A percentile compares a stretch with the other conserved stretches of the same genome.
These are phyloP conservation scores for Brachystomella parvula DNA, from an alignment of 1,140 invertebrate genomes.

Conservation along the genomic window DNA sequence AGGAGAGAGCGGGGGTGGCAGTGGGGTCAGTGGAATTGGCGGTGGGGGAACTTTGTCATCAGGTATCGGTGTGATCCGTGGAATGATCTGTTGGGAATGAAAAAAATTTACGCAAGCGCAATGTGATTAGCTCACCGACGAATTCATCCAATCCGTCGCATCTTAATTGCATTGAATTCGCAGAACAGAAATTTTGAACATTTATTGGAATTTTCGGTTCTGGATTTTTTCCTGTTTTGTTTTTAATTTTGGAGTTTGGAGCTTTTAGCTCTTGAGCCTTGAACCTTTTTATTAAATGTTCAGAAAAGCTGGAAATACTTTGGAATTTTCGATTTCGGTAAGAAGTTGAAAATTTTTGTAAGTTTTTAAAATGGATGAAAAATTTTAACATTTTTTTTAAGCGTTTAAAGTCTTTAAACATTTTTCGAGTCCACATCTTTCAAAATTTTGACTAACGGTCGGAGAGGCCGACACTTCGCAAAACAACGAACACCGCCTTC, in stretches of 20 bases:
- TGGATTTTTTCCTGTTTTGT: too few relatives aligned
- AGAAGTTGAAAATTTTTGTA: not conserved
- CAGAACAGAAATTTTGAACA: not conserved
- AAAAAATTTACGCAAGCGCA: too few relatives aligned
- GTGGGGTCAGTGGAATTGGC: constrained; percentile 29
- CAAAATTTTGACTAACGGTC: too few relatives aligned
- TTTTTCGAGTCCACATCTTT: too few relatives aligned
- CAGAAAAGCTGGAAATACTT: not conserved
- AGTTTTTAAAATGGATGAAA: not conserved
- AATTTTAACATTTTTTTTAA: too few relatives aligned
- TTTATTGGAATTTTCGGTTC: not conserved
- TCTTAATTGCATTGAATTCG: too few relatives aligned
- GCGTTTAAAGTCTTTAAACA: too few relatives aligned
- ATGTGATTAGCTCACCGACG: too few relatives aligned
- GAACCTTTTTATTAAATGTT: not conserved
- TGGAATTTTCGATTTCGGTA: not conserved
- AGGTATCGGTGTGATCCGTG: constrained; percentile 27
- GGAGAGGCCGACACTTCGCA: too few relatives aligned
- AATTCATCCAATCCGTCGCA: too few relatives aligned
- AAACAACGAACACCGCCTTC: too few relatives aligned
- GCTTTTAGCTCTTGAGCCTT: not conserved
- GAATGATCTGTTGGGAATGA: too few relatives aligned
- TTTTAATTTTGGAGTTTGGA: not conserved
- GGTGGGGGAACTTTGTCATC: constrained; percentile 36
- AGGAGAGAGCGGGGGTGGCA: constrained; percentile 34